Percentiles rank a stretch among this genome's conserved stretches.
Conservation (phyloP, 1,140 invertebrate species). For the Drosophila virilis region DNA sequence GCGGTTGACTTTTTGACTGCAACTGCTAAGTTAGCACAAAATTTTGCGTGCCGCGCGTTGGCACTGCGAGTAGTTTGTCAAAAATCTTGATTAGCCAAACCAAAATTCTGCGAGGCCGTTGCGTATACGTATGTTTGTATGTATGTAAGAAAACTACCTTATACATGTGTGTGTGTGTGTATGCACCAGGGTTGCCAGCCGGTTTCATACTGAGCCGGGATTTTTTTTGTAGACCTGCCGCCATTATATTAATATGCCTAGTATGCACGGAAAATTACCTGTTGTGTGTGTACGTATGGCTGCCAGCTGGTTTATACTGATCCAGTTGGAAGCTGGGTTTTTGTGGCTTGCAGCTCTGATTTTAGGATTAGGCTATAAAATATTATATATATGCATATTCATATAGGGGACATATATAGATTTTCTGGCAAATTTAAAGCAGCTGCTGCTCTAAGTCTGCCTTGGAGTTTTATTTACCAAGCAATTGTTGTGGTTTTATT, state of each 20-base stretch:
- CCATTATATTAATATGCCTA: no score
- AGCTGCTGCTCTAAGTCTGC: slow-evolving; percentile 37
- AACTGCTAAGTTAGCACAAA: slow-evolving; percentile 43
- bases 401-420: background rate
- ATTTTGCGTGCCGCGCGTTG: background rate
- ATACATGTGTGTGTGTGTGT: background rate
- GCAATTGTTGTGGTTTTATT: slow-evolving; percentile 61
- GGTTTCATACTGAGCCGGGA: no score
- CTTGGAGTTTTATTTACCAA: slow-evolving; percentile 47
- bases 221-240: no score
- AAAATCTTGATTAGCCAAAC: slow-evolving; percentile 40
- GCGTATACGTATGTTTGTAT: slow-evolving; percentile 24
- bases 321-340: background rate
- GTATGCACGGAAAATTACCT: no score
- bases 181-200: no score
- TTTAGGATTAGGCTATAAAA: background rate
- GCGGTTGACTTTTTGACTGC: slow-evolving; percentile 55
- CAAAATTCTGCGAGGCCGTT: slow-evolving; percentile 13
- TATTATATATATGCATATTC: slow-evolving; percentile 5
- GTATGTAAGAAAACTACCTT: background rate
- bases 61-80: slow-evolving; percentile 45
- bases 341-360: background rate
- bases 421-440: slow-evolving; percentile 36
- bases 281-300: background rate
- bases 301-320: background rate